Evolutionary conservation across 1,140 invertebrate species (phyloP).

Genomic region (Phortica variegata): DNA sequence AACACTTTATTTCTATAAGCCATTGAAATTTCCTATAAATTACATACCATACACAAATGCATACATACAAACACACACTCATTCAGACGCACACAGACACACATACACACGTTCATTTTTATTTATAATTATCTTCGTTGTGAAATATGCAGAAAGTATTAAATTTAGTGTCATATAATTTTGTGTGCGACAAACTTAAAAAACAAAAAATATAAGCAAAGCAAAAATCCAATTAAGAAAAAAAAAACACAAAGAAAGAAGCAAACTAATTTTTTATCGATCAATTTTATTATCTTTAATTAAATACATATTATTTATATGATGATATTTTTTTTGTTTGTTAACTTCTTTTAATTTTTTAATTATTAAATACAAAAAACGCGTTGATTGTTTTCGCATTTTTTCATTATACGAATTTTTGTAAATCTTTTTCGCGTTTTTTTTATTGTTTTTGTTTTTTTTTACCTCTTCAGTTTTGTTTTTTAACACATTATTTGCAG

Average conservation of each 20-base stretch:
- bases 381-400: too few relatives aligned
- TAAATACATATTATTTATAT: conserved; percentile 23
- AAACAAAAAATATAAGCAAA: conserved; percentile 8
- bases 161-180: conserved; percentile 55
- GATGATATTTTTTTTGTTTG: conserved; percentile 9
- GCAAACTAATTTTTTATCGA: too few relatives aligned
- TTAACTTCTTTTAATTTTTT: too few relatives aligned
- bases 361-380: too few relatives aligned
- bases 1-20: background rate
- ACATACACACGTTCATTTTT: conserved; percentile 10
- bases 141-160: conserved; percentile 45
- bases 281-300: conserved; percentile 17
- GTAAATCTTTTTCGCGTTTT: too few relatives aligned
- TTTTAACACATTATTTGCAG: background rate
- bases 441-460: too few relatives aligned
- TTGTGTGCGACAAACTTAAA: conserved; percentile 21
- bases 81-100: conserved; percentile 21
- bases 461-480: too few relatives aligned
- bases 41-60: conserved; percentile 13
- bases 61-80: conserved; percentile 19
- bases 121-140: conserved; percentile 11
- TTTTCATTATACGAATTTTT: too few relatives aligned
- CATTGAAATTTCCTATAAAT: too few relatives aligned
- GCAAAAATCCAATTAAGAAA: background rate
- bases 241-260: too few relatives aligned